Conservation (phyloP, 2,797 vertebrate species). For the Rhynchonycteris naso region DNA sequence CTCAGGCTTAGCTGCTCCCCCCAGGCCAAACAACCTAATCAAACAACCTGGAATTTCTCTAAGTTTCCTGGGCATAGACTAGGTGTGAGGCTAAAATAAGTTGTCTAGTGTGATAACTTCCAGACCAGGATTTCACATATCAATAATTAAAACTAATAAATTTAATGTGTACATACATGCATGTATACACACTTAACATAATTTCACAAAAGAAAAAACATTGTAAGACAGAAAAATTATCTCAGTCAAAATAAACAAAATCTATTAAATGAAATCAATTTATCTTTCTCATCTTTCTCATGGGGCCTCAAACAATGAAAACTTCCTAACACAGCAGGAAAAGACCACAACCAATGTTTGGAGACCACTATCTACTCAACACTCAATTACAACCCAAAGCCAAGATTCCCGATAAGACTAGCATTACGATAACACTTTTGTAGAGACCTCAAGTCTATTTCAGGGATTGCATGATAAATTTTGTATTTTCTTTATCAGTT, state of each 20-base stretch:
- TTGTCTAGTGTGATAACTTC: neutral
- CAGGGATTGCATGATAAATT: neutral
- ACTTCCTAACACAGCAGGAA: neutral
- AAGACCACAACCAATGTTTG: neutral
- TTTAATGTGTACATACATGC: neutral
- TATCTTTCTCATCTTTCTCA: conserved; percentile 21
- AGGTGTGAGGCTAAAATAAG: neutral
- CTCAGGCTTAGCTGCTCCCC: neutral
- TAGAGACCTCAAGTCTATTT: neutral
- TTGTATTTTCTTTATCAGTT: conserved; percentile 59
- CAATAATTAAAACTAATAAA: neutral
- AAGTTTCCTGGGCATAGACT: neutral
- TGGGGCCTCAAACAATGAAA: conserved; percentile 33
- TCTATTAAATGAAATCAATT: conserved; percentile 35
- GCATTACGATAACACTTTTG: neutral
- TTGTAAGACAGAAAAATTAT: neutral
- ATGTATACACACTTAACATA: neutral
- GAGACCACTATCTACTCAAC: neutral
- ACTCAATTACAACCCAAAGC: neutral
- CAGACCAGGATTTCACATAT: neutral
- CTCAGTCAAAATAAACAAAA: neutral
- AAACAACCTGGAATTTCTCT: neutral
- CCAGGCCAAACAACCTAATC: neutral
- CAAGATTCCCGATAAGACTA: neutral
- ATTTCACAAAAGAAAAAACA: conserved; percentile 24